Conservation (phyloP, 53 echinoderm and acorn worm genomes). For the Hippasteria phrygiana region DNA sequence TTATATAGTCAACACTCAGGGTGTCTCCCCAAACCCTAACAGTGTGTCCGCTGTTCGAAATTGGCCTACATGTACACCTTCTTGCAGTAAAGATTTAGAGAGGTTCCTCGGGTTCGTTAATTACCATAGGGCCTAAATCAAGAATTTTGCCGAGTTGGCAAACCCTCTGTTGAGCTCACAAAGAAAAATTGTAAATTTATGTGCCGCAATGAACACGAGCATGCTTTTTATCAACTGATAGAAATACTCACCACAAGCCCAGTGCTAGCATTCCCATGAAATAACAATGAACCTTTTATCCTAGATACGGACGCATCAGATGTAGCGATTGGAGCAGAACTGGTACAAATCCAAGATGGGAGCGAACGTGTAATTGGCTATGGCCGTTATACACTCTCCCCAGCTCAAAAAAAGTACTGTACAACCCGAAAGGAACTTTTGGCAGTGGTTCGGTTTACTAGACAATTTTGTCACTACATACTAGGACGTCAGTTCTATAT, state of each 20-base stretch:
- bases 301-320: background rate
- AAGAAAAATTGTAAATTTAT: slow-evolving; percentile 33
- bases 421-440: background rate
- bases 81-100: slow-evolving; percentile 11
- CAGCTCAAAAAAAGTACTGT: background rate
- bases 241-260: background rate
- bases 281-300: background rate
- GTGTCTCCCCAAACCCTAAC: slow-evolving; percentile 28
- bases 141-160: slow-evolving; percentile 22
- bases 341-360: background rate
- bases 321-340: background rate
- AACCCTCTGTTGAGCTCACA: slow-evolving; percentile 23
- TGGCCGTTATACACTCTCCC: background rate
- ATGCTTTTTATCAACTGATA: background rate
- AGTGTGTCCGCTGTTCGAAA: background rate
- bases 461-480: background rate
- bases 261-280: background rate
- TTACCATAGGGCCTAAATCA: slow-evolving; percentile 39
- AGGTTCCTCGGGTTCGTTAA: slow-evolving; percentile 48
- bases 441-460: background rate
- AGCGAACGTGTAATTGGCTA: background rate
- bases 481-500: background rate
- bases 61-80: slow-evolving; percentile 48
- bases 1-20: slow-evolving; percentile 23
- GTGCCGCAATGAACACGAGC: slow-evolving; percentile 14